A percentile compares a stretch with the other conserved stretches of the same genome.
phyloP scores from a whole-genome alignment of 2,797 vertebrate genomes.

The Mastacembelus armatus region DNA sequence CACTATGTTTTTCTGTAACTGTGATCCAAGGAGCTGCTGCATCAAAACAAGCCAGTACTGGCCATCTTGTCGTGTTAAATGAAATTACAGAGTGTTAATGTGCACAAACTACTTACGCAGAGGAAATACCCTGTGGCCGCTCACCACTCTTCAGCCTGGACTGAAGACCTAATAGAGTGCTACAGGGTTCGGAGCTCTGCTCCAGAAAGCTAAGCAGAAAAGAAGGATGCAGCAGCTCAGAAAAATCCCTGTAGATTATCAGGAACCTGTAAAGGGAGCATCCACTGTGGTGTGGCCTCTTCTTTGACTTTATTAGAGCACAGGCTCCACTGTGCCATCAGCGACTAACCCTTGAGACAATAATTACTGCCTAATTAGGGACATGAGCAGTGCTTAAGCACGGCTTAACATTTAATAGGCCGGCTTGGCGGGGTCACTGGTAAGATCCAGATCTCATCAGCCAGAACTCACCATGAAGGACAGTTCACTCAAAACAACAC shows the following conservation, averaged over 20 bases:
- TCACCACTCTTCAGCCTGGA: slow-evolving; percentile 39
- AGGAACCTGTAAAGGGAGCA: neutral
- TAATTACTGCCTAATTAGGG: slow-evolving; percentile 83
- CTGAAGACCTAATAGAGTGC: slow-evolving; percentile 21
- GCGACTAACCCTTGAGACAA: slow-evolving; percentile 67
- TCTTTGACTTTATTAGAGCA: slow-evolving; percentile 33
- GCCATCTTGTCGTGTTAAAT: slow-evolving; percentile 36
- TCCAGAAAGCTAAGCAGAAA: neutral
- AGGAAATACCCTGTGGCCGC: slow-evolving; percentile 57
- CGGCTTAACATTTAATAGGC: slow-evolving; percentile 76
- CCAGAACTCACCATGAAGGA: neutral
- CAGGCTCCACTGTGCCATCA: slow-evolving; percentile 39
- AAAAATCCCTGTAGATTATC: slow-evolving; percentile 13
- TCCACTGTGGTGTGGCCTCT: neutral
- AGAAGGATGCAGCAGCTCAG: neutral
- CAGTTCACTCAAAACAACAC: neutral
- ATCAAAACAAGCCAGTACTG: slow-evolving; percentile 11
- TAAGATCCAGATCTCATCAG: slow-evolving; percentile 51
- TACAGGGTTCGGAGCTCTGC: slow-evolving; percentile 40
- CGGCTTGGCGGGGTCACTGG: slow-evolving; percentile 30
- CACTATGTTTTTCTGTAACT: slow-evolving; percentile 18
- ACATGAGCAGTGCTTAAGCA: slow-evolving; percentile 79
- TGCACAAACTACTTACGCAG: slow-evolving; percentile 49
- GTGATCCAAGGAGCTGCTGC: slow-evolving; percentile 10
- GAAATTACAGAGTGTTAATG: slow-evolving; percentile 65